A percentile compares a stretch with the other conserved stretches of the same genome.
Conservation (phyloP, 2,113 vertebrate species). For the Alouatta palliata region DNA sequence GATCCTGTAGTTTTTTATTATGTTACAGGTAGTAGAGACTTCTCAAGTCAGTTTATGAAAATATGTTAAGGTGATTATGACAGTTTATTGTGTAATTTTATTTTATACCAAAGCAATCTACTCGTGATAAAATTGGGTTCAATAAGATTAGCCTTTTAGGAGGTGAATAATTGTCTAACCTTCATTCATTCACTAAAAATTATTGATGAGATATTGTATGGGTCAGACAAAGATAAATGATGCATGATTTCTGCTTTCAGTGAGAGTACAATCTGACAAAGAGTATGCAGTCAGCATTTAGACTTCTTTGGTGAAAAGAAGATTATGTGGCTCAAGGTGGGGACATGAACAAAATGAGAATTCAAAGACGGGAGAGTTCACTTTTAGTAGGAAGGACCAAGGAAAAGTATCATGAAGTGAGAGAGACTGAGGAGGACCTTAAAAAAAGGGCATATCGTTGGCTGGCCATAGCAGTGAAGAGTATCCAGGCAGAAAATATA, state of each 20-base stretch:
- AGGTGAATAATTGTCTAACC: not conserved
- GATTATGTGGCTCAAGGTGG: not conserved
- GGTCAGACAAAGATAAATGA: not conserved
- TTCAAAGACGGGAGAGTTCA: not conserved
- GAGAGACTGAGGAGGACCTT: not conserved
- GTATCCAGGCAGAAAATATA: not conserved
- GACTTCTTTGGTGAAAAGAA: not conserved
- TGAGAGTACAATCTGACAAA: not conserved
- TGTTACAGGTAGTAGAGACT: not conserved
- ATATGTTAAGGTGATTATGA: not conserved
- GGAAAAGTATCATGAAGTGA: not conserved
- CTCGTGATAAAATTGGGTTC: not conserved
- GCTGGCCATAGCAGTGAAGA: not conserved
- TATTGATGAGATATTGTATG: not conserved
- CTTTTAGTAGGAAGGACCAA: not conserved
- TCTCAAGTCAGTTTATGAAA: not conserved
- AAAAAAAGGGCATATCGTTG: not conserved
- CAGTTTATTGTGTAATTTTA: not conserved
- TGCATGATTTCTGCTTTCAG: not conserved
- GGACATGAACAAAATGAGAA: not conserved
- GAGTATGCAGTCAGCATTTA: not conserved
- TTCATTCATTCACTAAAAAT: not conserved
- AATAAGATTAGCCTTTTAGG: not conserved
- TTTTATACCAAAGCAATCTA: not conserved
- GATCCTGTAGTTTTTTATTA: not conserved